Conservation (phyloP, 2,113 vertebrate genomes). For the Tachysurus fulvidraco region DNA sequence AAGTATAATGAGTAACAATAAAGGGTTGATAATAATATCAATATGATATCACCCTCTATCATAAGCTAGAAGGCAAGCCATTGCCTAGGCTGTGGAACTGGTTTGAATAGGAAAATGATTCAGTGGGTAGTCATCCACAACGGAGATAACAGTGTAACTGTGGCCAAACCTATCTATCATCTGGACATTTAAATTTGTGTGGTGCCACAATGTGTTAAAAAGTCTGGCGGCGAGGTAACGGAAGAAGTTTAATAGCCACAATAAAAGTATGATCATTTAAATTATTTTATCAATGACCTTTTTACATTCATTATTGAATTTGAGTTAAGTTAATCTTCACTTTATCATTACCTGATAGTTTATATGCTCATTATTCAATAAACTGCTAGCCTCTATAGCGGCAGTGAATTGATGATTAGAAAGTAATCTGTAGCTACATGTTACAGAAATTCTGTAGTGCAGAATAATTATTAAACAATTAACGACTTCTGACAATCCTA, state of each 20-base stretch:
- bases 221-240: background rate
- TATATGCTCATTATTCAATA: background rate
- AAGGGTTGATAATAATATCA: background rate
- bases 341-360: background rate
- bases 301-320: too few relatives aligned
- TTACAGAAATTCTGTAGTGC: background rate
- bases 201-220: background rate
- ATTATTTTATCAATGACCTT: background rate
- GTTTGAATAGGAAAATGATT: conserved; percentile 25
- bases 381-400: background rate
- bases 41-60: background rate
- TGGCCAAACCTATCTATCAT: background rate
- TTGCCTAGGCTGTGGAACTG: background rate
- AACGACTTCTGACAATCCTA: background rate
- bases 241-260: background rate
- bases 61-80: background rate
- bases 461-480: background rate
- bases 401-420: background rate
- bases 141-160: background rate
- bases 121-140: background rate
- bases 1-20: background rate
- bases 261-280: background rate
- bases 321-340: background rate
- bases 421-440: background rate
- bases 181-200: background rate